phyloP scores from a whole-genome alignment of 2,888 invertebrate genomes.

The Apamea anceps region DNA sequence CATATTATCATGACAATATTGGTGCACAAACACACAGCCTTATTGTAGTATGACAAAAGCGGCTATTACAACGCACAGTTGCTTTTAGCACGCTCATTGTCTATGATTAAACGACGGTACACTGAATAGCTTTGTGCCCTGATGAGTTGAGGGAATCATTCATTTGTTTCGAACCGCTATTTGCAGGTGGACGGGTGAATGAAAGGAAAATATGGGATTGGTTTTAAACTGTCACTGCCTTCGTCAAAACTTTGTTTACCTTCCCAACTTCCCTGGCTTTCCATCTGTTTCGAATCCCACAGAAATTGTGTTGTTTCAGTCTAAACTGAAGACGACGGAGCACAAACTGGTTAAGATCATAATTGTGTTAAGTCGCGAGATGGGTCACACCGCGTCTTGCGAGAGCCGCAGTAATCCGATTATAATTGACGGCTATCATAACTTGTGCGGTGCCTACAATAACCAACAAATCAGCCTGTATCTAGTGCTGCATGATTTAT shows the following conservation, averaged over 20 bases:
- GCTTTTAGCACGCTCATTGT: conserved; percentile 66
- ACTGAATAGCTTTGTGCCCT: conserved; percentile 58
- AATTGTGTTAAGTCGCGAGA: conserved; percentile 50
- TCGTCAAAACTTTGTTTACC: conserved; percentile 7
- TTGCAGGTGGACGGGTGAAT: conserved; percentile 8
- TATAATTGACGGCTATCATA: conserved; percentile 33
- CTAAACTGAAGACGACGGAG: conserved; percentile 25
- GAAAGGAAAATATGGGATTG: conserved; percentile 19
- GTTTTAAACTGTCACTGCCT: conserved; percentile 10
- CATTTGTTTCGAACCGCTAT: conserved; percentile 45
- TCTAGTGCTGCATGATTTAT: neutral
- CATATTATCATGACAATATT: conserved; percentile 58
- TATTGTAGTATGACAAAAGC: conserved; percentile 61
- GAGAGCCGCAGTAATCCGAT: conserved; percentile 39
- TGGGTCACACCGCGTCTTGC: conserved; percentile 31
- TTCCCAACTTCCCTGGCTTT: conserved; percentile 7
- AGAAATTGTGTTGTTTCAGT: conserved; percentile 24
- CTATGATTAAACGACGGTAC: conserved; percentile 63
- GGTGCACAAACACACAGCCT: conserved; percentile 58
- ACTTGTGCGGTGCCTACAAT: conserved; percentile 1
- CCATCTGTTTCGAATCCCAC: conserved; percentile 3
- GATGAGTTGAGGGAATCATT: conserved; percentile 50
- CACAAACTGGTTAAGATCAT: conserved; percentile 56
- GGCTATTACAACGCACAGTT: conserved; percentile 56
- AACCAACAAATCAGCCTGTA: conserved; percentile 19